These are phyloP conservation scores for Lycorma delicatula DNA, from an alignment of 1,140 invertebrate species.

Conservation along the genomic window DNA sequence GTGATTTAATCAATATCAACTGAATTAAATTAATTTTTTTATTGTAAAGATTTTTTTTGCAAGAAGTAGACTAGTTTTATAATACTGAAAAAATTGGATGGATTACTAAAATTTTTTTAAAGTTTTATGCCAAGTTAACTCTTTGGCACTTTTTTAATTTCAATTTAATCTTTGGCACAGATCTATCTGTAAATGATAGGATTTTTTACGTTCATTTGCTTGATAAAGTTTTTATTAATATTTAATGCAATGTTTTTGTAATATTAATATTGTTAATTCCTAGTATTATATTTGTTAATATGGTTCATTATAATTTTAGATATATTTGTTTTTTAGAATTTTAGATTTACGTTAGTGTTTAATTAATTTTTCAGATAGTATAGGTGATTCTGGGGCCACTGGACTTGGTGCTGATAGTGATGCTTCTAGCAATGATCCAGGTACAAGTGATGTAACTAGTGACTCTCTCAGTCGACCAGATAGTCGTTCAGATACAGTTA, in stretches of 20 bases:
- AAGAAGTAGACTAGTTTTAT: no score
- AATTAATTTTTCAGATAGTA: not conserved
- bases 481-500: conserved; percentile 10
- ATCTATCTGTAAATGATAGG: not conserved
- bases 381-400: not conserved
- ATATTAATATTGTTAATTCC: not conserved
- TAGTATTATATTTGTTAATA: not conserved
- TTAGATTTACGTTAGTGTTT: no score
- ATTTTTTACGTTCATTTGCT: not conserved
- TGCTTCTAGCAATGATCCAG: not conserved
- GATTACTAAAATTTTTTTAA: no score
- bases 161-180: not conserved
- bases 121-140: no score
- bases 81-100: no score
- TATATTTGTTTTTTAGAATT: no score
- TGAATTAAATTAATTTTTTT: no score
- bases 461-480: conserved; percentile 11
- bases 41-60: no score
- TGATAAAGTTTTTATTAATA: not conserved
- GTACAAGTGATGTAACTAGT: not conserved
- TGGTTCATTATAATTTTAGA: no score
- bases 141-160: no score
- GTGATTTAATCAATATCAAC: no score
- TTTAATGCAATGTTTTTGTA: not conserved
- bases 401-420: not conserved